Evolutionary conservation across 2,113 vertebrate genomes (phyloP), one percentile per base, ranked within the genome.

Genomic region (Paraplagusia blochii): DNA sequence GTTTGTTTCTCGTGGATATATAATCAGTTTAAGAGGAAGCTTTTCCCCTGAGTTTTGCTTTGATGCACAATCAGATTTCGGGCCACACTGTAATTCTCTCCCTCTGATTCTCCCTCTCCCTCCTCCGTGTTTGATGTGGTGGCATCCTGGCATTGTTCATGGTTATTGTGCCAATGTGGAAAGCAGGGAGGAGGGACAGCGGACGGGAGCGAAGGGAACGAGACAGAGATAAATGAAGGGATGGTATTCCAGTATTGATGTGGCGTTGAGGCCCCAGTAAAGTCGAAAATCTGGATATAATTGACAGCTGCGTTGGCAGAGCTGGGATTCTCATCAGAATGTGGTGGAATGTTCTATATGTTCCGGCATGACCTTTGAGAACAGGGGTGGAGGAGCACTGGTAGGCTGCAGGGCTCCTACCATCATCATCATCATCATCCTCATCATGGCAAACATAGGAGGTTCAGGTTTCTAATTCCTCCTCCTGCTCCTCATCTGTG

Each of bases 1-100:
- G 77, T 85, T 88, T 49, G 77, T 76, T 83, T 85, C 87, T 79
- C 83, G 76, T 88, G 87, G 85, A 85, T 66, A 71, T 82, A 87
- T 85, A 87, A 88, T 88, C 87, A 87, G 83, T 88, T 88, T 85
- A 87, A 88, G 73, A 85, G 83, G 76, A 85, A 72, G 68, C 79
- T 87, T 80, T 85, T 85, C 68, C 71, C 77, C 72, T 79, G 66
- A 69, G 76, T 65, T 74, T 79, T 59, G 57, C 87, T 87, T 87
- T 87, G 87, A 88, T 88, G 85, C 80, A 83, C 83, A 88, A 87
- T 88, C 83, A 85, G 77, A 85, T 84, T 84, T 78, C 55, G 74
- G 73, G 71, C 79, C 76, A 44, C 84, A 79, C 76, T 84, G 83
- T 85, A 88, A 85, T 85, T 86, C 75, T 53, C 53, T 55, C 17